phyloP scores from a whole-genome alignment of 2,797 vertebrate species.

The Adrianichthys oophorus region DNA sequence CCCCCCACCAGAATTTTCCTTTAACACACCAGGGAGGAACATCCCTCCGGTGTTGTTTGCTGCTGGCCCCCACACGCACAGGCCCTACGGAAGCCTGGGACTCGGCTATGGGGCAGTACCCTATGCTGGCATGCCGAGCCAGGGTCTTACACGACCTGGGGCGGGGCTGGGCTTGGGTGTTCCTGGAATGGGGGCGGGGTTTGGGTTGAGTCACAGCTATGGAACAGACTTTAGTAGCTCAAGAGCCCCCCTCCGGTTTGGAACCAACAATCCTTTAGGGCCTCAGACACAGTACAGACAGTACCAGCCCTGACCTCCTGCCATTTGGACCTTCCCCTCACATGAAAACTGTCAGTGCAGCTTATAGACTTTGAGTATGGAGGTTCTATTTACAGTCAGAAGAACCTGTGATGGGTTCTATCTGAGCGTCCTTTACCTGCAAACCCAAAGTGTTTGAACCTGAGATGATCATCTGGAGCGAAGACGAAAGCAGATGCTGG shows the following conservation, averaged over 20 bases:
- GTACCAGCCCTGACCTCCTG: conserved; percentile 77
- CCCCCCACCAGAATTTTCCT: conserved; percentile 93
- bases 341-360: too few species aligned
- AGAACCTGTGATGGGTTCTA: too few species aligned
- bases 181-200: conserved; percentile 72
- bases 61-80: conserved; percentile 65
- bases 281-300: conserved; percentile 75
- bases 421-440: too few species aligned
- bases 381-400: too few species aligned
- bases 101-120: conserved; percentile 78
- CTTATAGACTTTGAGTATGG: too few species aligned
- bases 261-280: conserved; percentile 63
- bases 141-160: conserved; percentile 73
- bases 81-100: conserved; percentile 82
- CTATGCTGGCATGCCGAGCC: conserved; percentile 76
- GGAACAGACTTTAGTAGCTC: conserved; percentile 81
- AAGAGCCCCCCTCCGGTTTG: conserved; percentile 77
- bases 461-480: too few species aligned
- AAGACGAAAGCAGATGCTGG: too few species aligned
- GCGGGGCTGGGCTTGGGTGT: conserved; percentile 9
- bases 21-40: conserved; percentile 90
- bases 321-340: neutral
- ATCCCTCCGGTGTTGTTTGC: conserved; percentile 82
- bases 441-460: too few species aligned
- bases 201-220: conserved; percentile 77